phyloP scores from a whole-genome alignment of 2,888 invertebrate genomes.

The Hydroisotoma schaefferi region DNA sequence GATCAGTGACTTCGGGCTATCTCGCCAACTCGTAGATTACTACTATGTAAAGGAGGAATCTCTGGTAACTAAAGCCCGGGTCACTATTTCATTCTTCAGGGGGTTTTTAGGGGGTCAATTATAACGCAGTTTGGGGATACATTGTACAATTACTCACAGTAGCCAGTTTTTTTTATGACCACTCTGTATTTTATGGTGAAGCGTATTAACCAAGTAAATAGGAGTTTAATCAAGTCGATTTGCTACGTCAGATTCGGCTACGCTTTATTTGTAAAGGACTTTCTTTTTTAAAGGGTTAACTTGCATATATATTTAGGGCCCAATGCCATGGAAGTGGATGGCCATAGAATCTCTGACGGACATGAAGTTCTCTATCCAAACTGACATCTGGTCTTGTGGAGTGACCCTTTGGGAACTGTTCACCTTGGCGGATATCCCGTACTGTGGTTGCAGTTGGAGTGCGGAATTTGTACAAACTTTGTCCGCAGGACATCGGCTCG shows the following conservation, averaged over 20 bases:
- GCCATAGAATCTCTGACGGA: conserved; percentile 29
- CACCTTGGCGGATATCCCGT: conserved; percentile 26
- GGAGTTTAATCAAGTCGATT: too few relatives aligned
- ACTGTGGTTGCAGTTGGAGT: conserved; percentile 35
- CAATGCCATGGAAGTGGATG: conserved; percentile 41
- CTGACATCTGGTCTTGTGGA: conserved; percentile 29
- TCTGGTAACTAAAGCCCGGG: conserved; percentile 1
- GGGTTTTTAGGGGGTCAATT: not conserved
- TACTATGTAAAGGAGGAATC: conserved; percentile 37
- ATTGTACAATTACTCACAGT: too few relatives aligned
- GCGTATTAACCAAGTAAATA: too few relatives aligned
- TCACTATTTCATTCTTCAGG: not conserved
- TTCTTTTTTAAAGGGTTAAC: too few relatives aligned
- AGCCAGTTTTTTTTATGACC: too few relatives aligned
- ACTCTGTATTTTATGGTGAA: too few relatives aligned
- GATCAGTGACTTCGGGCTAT: conserved; percentile 27
- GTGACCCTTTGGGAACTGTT: conserved; percentile 30
- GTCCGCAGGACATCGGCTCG: conserved; percentile 29
- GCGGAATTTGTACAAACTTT: conserved; percentile 33
- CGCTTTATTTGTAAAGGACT: too few relatives aligned
- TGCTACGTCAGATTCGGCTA: not conserved
- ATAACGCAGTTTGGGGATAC: too few relatives aligned
- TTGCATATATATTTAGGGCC: conserved; percentile 12
- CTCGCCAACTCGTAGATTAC: conserved; percentile 36
- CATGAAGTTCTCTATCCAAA: conserved; percentile 32